phyloP scores from a whole-genome alignment of 2,113 vertebrate species.

The Rhadina sibilatrix region DNA sequence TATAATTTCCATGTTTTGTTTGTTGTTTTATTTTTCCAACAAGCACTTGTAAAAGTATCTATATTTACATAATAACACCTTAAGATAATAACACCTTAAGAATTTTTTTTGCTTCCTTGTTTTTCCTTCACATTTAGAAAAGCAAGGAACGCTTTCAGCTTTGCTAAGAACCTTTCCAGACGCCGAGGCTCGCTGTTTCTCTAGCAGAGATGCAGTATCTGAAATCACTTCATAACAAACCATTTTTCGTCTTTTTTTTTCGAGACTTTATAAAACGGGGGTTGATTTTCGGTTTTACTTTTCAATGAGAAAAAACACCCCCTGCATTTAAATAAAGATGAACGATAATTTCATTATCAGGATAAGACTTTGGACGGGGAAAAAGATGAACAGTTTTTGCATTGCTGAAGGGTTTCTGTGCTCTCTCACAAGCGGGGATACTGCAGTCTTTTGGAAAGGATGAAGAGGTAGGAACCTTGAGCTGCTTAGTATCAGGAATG shows the following conservation, averaged over 20 bases:
- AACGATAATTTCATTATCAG: constrained; percentile 70
- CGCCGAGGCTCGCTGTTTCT: constrained; percentile 10
- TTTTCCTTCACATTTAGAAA: constrained; percentile 49
- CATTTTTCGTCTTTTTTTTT: neutral
- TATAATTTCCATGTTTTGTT: constrained; percentile 2
- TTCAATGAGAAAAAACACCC: neutral
- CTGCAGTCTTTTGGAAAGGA: constrained; percentile 57
- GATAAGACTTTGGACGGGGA: constrained; percentile 12
- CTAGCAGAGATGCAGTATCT: constrained; percentile 53
- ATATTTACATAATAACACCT: constrained; percentile 66
- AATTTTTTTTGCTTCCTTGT: constrained; percentile 46
- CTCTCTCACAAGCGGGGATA: constrained; percentile 9
- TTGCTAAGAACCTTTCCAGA: constrained; percentile 54
- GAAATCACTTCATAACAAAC: constrained; percentile 19
- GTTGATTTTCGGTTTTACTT: neutral
- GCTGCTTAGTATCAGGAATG: constrained; percentile 54
- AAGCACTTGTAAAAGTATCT: constrained; percentile 64
- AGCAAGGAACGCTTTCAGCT: constrained; percentile 43
- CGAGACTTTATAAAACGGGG: neutral
- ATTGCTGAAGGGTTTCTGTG: constrained; percentile 24
- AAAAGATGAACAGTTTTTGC: neutral
- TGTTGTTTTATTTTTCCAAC: constrained; percentile 11
- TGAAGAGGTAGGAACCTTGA: constrained; percentile 57
- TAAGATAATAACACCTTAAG: constrained; percentile 55
- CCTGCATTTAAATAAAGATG: constrained; percentile 42